Evolutionary conservation across 1,140 invertebrate genomes (phyloP).

Genomic region (Kradibia gibbosae): DNA sequence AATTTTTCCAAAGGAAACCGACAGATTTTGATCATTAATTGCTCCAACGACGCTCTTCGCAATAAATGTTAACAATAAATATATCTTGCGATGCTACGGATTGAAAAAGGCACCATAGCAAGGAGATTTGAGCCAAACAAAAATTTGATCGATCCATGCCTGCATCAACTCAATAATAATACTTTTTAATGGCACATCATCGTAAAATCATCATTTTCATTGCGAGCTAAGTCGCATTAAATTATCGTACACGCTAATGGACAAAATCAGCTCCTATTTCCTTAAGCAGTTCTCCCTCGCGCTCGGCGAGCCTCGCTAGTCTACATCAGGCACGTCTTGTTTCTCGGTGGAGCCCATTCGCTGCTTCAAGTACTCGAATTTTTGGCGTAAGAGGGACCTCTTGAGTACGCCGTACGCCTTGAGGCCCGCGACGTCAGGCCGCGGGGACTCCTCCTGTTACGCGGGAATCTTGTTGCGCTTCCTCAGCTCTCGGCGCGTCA

Average conservation of each 20-base stretch:
- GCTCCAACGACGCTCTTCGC: no score
- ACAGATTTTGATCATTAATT: no score
- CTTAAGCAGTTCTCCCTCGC: not conserved
- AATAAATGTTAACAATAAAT: no score
- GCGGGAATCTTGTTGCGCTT: slow-evolving; percentile 53
- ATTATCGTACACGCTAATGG: not conserved
- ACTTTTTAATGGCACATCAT: not conserved
- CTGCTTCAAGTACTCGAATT: slow-evolving; percentile 57
- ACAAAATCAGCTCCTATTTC: not conserved
- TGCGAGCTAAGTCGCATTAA: not conserved
- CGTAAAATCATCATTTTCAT: not conserved
- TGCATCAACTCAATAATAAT: not conserved
- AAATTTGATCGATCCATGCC: slow-evolving; percentile 1
- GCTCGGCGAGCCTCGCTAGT: not conserved
- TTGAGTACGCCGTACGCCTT: slow-evolving; percentile 64
- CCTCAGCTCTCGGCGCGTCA: slow-evolving; percentile 12
- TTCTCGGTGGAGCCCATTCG: slow-evolving; percentile 64
- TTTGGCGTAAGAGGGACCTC: slow-evolving; percentile 65
- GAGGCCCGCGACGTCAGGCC: slow-evolving; percentile 68
- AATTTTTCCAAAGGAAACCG: no score
- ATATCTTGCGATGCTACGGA: no score
- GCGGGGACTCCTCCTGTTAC: slow-evolving; percentile 72
- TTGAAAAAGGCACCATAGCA: not conserved
- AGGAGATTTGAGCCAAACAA: not conserved
- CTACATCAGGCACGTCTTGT: slow-evolving; percentile 52